phyloP scores from a whole-genome alignment of 2,797 vertebrate genomes.

The Gymnocypris eckloni region DNA sequence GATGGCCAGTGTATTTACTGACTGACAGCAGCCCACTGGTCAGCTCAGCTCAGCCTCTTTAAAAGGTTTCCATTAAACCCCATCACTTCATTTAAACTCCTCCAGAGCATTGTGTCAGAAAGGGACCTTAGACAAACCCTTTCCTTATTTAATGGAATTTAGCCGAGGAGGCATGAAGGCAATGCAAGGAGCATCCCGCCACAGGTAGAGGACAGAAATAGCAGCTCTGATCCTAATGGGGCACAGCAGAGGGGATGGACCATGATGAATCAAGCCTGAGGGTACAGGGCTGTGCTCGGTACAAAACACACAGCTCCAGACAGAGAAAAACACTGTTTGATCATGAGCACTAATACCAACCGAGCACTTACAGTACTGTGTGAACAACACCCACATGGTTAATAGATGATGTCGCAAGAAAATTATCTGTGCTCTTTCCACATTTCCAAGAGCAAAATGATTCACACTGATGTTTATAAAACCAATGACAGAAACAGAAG shows the following conservation, averaged over 20 bases:
- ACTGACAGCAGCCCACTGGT: conserved; percentile 46
- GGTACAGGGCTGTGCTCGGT: conserved; percentile 25
- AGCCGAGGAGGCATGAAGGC: conserved; percentile 26
- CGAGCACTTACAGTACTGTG: background rate
- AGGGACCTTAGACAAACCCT: conserved; percentile 32
- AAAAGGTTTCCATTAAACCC: conserved; percentile 51
- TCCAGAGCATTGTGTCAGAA: conserved; percentile 38
- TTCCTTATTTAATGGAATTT: conserved; percentile 46
- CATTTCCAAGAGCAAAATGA: conserved; percentile 20
- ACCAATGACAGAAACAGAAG: conserved; percentile 11
- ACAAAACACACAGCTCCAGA: conserved; percentile 43
- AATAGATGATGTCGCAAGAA: background rate
- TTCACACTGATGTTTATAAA: conserved; percentile 35
- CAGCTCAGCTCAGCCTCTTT: conserved; percentile 37
- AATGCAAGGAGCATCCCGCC: conserved; percentile 39
- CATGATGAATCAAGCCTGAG: conserved; percentile 40
- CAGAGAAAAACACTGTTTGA: conserved; percentile 43
- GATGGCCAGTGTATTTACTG: conserved; percentile 21
- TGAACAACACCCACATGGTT: background rate
- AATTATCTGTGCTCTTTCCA: background rate
- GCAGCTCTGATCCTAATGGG: conserved; percentile 51
- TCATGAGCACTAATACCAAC: conserved; percentile 7
- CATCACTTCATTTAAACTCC: conserved; percentile 42
- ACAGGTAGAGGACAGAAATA: conserved; percentile 54
- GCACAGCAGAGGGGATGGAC: conserved; percentile 50